Conservation (phyloP, 1,140 invertebrate species). For the Drosophila chauvacae region DNA sequence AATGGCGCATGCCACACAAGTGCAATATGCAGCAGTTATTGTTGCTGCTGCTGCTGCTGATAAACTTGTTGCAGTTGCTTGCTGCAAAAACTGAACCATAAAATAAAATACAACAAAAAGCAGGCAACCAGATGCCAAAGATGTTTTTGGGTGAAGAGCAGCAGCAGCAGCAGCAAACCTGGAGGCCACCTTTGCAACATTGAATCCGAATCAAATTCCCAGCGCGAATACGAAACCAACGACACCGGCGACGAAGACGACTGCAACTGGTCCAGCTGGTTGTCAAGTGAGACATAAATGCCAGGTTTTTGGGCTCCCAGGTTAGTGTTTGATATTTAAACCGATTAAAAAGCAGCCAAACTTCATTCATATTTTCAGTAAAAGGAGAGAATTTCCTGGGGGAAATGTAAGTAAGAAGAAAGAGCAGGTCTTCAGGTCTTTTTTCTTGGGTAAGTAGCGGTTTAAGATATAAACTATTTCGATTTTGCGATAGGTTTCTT, state of each 20-base stretch:
- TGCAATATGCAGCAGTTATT: slow-evolving; percentile 20
- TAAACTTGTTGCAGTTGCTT: slow-evolving; percentile 37
- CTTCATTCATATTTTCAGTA: slow-evolving; percentile 5
- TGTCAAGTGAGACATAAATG: slow-evolving; percentile 48
- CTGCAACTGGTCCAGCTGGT: slow-evolving; percentile 43
- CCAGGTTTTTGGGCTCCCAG: slow-evolving; percentile 26
- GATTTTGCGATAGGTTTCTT: not conserved
- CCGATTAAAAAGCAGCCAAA: slow-evolving; percentile 2
- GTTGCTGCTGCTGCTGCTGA: slow-evolving; percentile 8
- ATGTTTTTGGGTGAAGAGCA: slow-evolving; percentile 47
- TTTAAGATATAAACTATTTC: not conserved
- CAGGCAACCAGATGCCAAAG: slow-evolving; percentile 41
- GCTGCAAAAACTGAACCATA: slow-evolving; percentile 17
- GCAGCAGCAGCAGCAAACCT: slow-evolving; percentile 1
- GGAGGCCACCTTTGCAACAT: slow-evolving; percentile 18
- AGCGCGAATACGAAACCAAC: not conserved
- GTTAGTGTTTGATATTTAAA: slow-evolving; percentile 20
- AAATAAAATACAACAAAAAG: not conserved
- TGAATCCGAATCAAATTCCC: slow-evolving; percentile 16
- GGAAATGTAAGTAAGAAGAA: not conserved
- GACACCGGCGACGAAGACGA: not conserved
- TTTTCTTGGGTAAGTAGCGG: too few relatives aligned
- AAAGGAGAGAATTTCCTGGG: not conserved
- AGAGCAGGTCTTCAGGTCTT: too few relatives aligned
- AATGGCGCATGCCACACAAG: slow-evolving; percentile 45